A percentile compares a stretch with the other conserved stretches of the same genome.
Evolutionary conservation across 2,113 vertebrate species (phyloP).

Genomic region (Eretmochelys imbricata): DNA sequence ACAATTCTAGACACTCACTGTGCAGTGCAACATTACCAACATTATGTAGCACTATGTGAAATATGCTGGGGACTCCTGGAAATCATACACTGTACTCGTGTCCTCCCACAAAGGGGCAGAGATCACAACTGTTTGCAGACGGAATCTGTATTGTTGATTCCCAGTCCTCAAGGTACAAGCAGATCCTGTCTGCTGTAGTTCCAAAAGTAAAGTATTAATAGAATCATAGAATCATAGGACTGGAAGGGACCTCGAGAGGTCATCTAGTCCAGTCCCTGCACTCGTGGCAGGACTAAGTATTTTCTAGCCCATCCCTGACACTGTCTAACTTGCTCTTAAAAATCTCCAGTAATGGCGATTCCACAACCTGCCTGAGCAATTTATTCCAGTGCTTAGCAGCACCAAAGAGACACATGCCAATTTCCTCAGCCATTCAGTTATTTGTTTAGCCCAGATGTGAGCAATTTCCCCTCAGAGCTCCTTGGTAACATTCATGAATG

Average conservation of each 20-base stretch:
- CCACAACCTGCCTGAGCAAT: too few relatives aligned
- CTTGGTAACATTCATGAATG: neutral
- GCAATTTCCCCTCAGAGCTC: constrained; percentile 14
- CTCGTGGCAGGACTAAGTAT: too few relatives aligned
- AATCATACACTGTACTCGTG: constrained; percentile 13
- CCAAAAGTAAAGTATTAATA: constrained; percentile 40
- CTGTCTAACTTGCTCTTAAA: too few relatives aligned
- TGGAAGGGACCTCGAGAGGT: too few relatives aligned
- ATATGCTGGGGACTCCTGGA: neutral
- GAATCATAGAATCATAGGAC: neutral
- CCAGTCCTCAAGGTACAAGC: constrained; percentile 12
- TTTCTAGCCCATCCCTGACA: too few relatives aligned
- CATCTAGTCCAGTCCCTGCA: too few relatives aligned
- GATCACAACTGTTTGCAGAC: constrained; percentile 63
- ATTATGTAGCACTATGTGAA: neutral
- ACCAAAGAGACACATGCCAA: neutral
- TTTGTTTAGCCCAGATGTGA: neutral
- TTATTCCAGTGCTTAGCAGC: neutral
- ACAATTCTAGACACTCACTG: neutral
- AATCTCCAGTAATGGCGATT: too few relatives aligned
- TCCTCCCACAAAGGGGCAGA: constrained; percentile 44
- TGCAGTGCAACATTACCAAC: neutral
- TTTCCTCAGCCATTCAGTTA: neutral
- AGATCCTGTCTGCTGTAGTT: constrained; percentile 55
- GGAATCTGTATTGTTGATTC: constrained; percentile 64